A percentile compares a stretch with the other conserved stretches of the same genome.
Conservation (phyloP, 2,888 invertebrate species). For the Rapana venosa region DNA sequence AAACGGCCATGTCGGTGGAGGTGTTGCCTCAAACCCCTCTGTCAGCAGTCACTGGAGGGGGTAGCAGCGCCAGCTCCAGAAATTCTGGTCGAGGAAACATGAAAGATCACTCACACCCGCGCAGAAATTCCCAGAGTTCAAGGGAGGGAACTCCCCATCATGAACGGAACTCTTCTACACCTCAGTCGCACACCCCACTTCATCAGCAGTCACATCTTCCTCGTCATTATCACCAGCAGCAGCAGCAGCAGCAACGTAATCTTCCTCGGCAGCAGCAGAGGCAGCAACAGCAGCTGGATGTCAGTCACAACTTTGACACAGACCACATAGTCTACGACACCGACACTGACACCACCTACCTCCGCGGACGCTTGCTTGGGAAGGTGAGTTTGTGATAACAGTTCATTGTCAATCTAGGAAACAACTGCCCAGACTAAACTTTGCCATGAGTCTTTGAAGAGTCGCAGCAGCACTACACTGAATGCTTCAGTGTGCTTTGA, state of each 20-base stretch:
- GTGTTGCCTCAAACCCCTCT: conserved; percentile 62
- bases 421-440: too few relatives aligned
- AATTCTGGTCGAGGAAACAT: background rate
- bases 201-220: background rate
- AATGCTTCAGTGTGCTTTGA: background rate
- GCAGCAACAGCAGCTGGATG: conserved; percentile 38
- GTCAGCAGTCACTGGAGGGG: conserved; percentile 50
- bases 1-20: conserved; percentile 64
- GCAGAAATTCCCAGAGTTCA: too few relatives aligned
- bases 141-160: background rate
- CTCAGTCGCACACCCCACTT: background rate
- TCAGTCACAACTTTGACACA: conserved; percentile 67
- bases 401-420: too few relatives aligned
- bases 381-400: conserved; percentile 61
- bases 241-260: background rate
- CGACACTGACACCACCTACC: conserved; percentile 71
- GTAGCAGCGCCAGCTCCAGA: background rate
- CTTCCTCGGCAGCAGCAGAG: background rate
- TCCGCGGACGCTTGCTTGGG: conserved; percentile 72
- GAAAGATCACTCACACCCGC: too few relatives aligned
- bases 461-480: too few relatives aligned
- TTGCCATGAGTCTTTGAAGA: too few relatives aligned
- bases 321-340: conserved; percentile 71
- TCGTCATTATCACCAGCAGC: background rate
- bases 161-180: background rate